Conservation (phyloP, 2,888 invertebrate species). For the Archaeoteleia sp. region DNA sequence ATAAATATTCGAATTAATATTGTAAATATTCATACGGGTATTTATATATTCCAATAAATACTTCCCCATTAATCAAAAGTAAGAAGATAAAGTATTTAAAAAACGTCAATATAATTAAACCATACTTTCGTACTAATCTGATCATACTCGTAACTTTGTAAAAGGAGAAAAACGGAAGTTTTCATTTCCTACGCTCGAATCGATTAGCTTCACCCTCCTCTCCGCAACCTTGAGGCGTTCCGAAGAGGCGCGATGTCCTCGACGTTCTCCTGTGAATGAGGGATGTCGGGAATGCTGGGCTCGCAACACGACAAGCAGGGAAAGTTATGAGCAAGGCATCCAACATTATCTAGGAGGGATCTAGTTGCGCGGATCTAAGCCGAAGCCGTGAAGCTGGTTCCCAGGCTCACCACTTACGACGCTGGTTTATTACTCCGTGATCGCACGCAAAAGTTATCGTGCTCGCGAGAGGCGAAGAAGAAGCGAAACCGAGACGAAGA, state of each 20-base stretch:
- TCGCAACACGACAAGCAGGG: conserved; percentile 56
- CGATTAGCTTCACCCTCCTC: conserved; percentile 50
- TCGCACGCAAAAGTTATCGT: conserved; percentile 60
- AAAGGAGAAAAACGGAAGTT: conserved; percentile 25
- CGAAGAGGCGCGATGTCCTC: conserved; percentile 45
- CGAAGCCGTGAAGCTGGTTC: conserved; percentile 59
- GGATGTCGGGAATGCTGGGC: conserved; percentile 51
- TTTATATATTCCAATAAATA: too few species aligned
- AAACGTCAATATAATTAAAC: too few species aligned
- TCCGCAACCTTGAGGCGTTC: conserved; percentile 38
- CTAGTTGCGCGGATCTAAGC: conserved; percentile 60
- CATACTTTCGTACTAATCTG: too few species aligned
- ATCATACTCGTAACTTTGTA: too few species aligned
- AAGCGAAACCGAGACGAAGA: conserved; percentile 3
- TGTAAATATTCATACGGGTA: too few species aligned
- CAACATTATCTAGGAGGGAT: conserved; percentile 64
- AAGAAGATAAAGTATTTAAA: too few species aligned
- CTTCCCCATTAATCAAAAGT: too few species aligned
- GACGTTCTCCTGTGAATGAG: conserved; percentile 46
- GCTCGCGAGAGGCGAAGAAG: conserved; percentile 24
- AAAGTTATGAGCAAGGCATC: conserved; percentile 63
- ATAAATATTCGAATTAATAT: too few species aligned
- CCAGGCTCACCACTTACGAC: conserved; percentile 60
- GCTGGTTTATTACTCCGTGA: conserved; percentile 63
- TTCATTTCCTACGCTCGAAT: conserved; percentile 48